phyloP scores from a whole-genome alignment of 2,888 invertebrate species.

The Oconnorella tubifera region DNA sequence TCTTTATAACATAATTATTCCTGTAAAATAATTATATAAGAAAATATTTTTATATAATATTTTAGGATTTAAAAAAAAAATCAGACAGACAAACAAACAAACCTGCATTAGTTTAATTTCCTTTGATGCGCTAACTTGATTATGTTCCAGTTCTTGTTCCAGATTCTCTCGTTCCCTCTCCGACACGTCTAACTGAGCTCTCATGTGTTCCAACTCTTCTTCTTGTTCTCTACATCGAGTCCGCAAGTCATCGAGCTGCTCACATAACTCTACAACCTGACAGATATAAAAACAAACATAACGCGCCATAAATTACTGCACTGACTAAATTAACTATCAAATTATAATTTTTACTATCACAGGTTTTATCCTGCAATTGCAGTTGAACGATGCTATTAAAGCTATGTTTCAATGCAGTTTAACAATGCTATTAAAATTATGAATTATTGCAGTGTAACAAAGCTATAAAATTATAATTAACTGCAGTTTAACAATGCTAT shows the following conservation, averaged over 20 bases:
- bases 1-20: no score
- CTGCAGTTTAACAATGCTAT: no score
- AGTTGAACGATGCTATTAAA: no score
- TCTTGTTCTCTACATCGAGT: conserved; percentile 1
- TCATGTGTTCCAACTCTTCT: conserved; percentile 32
- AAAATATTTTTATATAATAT: no score
- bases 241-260: conserved; percentile 54
- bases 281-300: not conserved
- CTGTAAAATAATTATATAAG: no score
- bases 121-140: not conserved
- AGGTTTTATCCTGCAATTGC: no score
- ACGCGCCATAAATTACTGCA: not conserved
- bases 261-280: conserved; percentile 51
- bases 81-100: no score
- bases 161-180: conserved; percentile 15
- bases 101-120: not conserved
- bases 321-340: not conserved
- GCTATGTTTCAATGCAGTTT: no score
- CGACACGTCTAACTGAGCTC: conserved; percentile 43
- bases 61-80: no score
- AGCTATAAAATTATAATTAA: no score
- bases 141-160: conserved; percentile 5
- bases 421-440: no score
- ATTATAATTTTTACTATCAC: not conserved
- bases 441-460: no score